These are phyloP conservation scores for Phylloscopus whistleri DNA, from an alignment of 2,113 vertebrate genomes.

Conservation along the genomic window DNA sequence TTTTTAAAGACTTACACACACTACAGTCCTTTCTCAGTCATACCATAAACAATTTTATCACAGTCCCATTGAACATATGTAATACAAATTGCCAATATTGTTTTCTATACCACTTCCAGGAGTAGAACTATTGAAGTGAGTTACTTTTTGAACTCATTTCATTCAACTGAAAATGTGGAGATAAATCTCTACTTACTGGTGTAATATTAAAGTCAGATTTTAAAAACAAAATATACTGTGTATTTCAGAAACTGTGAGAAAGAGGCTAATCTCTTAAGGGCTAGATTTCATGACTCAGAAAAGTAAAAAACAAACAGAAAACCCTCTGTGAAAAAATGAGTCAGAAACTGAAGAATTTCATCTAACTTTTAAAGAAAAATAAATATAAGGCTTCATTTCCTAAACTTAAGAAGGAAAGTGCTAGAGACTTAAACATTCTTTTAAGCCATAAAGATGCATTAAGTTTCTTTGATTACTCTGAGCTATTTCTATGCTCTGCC, in stretches of 20 bases:
- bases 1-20: neutral
- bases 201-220: neutral
- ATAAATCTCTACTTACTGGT: slow-evolving; percentile 3
- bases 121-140: slow-evolving; percentile 17
- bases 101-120: slow-evolving; percentile 37
- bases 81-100: neutral
- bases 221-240: slow-evolving; percentile 3
- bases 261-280: neutral
- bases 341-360: neutral
- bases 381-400: neutral
- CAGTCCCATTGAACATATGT: neutral
- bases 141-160: slow-evolving; percentile 34
- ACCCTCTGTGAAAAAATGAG: neutral
- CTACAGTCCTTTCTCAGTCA: neutral
- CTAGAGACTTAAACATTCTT: neutral
- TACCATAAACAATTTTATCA: slow-evolving; percentile 4
- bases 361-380: neutral
- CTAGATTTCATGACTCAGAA: neutral
- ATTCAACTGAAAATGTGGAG: slow-evolving; percentile 22
- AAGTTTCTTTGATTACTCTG: slow-evolving; percentile 15
- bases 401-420: neutral
- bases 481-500: neutral
- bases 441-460: neutral
- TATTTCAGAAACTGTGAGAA: neutral
- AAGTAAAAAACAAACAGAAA: neutral